A percentile compares a stretch with the other conserved stretches of the same genome.
These are phyloP conservation scores for Zenarchopterus dispar DNA, from an alignment of 2,797 vertebrate genomes.

Conservation along the genomic window DNA sequence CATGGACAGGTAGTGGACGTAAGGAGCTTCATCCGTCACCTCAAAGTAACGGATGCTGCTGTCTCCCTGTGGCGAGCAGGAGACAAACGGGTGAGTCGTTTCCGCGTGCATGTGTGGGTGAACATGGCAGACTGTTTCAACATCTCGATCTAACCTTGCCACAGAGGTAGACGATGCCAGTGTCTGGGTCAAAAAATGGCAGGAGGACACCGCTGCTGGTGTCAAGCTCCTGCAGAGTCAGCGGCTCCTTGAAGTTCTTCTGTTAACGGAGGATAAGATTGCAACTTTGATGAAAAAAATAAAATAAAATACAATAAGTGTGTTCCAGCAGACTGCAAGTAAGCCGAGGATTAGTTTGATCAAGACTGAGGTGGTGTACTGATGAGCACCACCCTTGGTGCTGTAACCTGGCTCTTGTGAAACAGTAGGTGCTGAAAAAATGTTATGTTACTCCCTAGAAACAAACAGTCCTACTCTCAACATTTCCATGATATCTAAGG, in stretches of 20 bases:
- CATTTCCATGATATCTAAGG: background rate
- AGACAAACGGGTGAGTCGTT: slow-evolving; percentile 8
- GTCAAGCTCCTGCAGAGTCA: slow-evolving; percentile 91
- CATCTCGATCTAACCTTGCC: slow-evolving; percentile 83
- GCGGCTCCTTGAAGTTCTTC: slow-evolving; percentile 82
- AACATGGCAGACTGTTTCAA: background rate
- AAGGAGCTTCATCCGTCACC: slow-evolving; percentile 90
- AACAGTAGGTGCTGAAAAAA: slow-evolving; percentile 20
- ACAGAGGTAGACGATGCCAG: slow-evolving; percentile 89
- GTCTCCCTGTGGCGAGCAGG: slow-evolving; percentile 83
- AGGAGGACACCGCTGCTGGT: slow-evolving; percentile 91
- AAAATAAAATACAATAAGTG: background rate
- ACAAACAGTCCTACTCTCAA: slow-evolving; percentile 5
- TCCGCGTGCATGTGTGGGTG: background rate
- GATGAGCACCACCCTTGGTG: slow-evolving; percentile 9
- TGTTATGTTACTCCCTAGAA: background rate
- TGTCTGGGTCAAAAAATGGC: slow-evolving; percentile 91
- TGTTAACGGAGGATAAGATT: slow-evolving; percentile 37
- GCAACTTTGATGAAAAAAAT: background rate
- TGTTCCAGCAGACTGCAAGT: slow-evolving; percentile 4
- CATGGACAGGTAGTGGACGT: slow-evolving; percentile 90
- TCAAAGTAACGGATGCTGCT: slow-evolving; percentile 95
- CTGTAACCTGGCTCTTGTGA: slow-evolving; percentile 35
- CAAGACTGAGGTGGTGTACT: background rate
- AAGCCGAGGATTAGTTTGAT: slow-evolving; percentile 21